Percentiles rank a stretch among this genome's conserved stretches.
Evolutionary conservation across 2,113 vertebrate genomes (phyloP).

Genomic region (Sander vitreus): DNA sequence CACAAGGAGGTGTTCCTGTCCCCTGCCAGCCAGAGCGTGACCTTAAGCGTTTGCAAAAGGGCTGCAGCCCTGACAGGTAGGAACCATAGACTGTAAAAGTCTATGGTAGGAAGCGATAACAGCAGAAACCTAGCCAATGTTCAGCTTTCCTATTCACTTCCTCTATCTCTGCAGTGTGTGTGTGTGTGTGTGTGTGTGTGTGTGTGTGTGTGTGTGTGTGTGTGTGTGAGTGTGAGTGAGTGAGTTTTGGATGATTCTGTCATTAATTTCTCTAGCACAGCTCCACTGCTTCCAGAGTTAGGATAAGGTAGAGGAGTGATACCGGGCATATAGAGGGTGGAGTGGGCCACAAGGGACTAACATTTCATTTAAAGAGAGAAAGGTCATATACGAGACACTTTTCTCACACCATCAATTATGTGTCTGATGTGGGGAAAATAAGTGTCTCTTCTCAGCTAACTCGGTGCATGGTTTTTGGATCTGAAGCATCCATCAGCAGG

Average conservation of each 20-base stretch:
- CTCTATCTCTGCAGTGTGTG: neutral
- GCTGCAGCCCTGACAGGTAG: slow-evolving; percentile 21
- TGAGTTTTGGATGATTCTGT: neutral
- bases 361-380: slow-evolving; percentile 39
- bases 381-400: neutral
- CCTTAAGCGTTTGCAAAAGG: slow-evolving; percentile 20
- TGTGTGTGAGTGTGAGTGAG: neutral
- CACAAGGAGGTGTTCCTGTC: slow-evolving; percentile 7
- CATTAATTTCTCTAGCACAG: slow-evolving; percentile 30
- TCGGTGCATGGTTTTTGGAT: neutral
- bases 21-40: slow-evolving; percentile 30
- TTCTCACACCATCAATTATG: slow-evolving; percentile 15
- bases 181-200: slow-evolving; percentile 1
- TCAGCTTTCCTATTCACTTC: slow-evolving; percentile 32
- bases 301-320: slow-evolving; percentile 23
- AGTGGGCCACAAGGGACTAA: neutral
- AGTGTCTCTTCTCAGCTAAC: neutral
- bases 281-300: slow-evolving; percentile 24
- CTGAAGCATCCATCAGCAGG: neutral
- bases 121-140: slow-evolving; percentile 21
- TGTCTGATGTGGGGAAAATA: neutral
- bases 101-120: slow-evolving; percentile 44
- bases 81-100: neutral
- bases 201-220: neutral
- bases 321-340: neutral